Base-by-base conservation (phyloP, 2,888 invertebrate genomes). In the Leptodirus hochenwartii region DNA sequence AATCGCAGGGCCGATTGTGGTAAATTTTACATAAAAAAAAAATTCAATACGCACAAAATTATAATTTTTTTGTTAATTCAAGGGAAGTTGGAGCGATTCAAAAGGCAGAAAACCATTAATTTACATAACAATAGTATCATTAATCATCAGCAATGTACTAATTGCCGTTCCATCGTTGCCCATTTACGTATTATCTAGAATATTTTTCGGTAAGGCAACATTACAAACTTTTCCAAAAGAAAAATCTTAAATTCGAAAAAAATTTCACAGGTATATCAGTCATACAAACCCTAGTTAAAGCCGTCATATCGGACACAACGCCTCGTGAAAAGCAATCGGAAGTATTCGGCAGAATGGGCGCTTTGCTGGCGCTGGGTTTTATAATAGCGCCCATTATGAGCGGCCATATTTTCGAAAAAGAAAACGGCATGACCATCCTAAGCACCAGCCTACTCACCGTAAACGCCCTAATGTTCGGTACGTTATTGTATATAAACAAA, bases 381-480 rank as follows among this genome's bases (percentile, higher is more conserved):
- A 69, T 72, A 11, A 31, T 74, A n/a, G 74, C 72, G 0, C 75
- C 75, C 5, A 47, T 66, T 4, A 55, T 73, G 27, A 72, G 73
- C 8, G 74, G 74, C 1, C 66, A 72, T 43, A 46, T 70, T 27
- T 53, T 53, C 11, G 66, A 67, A 41, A 34, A 43, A 10, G 42
- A 50, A 16, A 43, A 56, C 46, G 68, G 67, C 23, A 69, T 69
- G 41, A 44, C 40, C 28, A 47, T 54, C 22, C 47, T 65, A 32
- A 56, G 61, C 16, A 36, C 49, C 17, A 33, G 56, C 30, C 61
- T 64, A 29, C 57, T 61, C 12, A 29, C 51, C 10, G 51, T 59
- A 29, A 65, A 66, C 47, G 31, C 56, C 11, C 31, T 60, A 1
- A 66, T 64, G 53, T 53, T 62, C 45, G n/a, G n/a, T n/a, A n/a